Evolutionary conservation across 1,140 invertebrate species (phyloP).

Genomic region (Lasioglossum albipes): DNA sequence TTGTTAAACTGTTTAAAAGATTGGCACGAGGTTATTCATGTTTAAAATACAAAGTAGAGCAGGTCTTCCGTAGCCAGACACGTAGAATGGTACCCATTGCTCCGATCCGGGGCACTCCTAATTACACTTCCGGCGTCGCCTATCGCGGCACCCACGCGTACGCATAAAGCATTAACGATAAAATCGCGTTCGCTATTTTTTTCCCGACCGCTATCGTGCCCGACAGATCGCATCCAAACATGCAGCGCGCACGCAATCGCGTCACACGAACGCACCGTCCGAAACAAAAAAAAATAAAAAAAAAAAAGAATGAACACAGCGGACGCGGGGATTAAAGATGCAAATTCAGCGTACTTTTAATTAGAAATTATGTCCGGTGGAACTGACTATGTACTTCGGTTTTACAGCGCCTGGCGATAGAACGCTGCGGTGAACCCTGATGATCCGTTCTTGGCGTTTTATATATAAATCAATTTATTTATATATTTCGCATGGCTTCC

Average conservation of each 20-base stretch:
- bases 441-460: too few relatives aligned
- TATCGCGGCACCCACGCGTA: neutral
- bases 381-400: neutral
- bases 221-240: neutral
- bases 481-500: too few relatives aligned
- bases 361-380: neutral
- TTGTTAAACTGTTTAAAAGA: too few relatives aligned
- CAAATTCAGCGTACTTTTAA: neutral
- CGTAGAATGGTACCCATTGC: neutral
- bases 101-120: neutral
- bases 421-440: too few relatives aligned
- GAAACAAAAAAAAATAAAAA: neutral
- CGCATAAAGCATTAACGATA: conserved; percentile 33
- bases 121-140: conserved; percentile 23
- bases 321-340: neutral
- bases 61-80: too few relatives aligned
- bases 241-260: conserved; percentile 12
- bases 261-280: conserved; percentile 1
- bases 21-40: too few relatives aligned
- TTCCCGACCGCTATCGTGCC: neutral
- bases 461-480: too few relatives aligned
- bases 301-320: neutral
- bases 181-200: conserved; percentile 6
- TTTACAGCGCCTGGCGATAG: too few relatives aligned
- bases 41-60: too few relatives aligned